A percentile compares a stretch with the other conserved stretches of the same genome.
Conservation (phyloP, 2,888 invertebrate species). For the Choristoneura rosaceana region DNA sequence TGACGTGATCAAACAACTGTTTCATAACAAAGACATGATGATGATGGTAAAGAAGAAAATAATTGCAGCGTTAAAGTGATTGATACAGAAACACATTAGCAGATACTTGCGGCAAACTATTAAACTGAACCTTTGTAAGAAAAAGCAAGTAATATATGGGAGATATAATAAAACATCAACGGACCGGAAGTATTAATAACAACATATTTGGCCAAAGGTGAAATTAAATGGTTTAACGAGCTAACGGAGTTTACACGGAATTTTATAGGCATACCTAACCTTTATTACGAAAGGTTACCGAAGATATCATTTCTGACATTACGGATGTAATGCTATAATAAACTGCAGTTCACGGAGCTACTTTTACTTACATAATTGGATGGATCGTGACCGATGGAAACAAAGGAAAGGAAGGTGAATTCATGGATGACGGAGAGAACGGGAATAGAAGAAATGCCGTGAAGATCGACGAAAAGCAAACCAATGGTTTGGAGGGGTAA, state of each 20-base stretch:
- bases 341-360: conserved; percentile 29
- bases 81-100: conserved; percentile 36
- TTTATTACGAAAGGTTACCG: conserved; percentile 62
- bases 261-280: conserved; percentile 53
- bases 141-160: conserved; percentile 46
- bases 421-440: conserved; percentile 39
- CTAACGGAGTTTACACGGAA: conserved; percentile 11
- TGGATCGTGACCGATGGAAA: conserved; percentile 52
- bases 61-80: conserved; percentile 31
- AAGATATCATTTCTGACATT: conserved; percentile 52
- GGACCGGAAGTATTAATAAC: conserved; percentile 27
- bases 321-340: conserved; percentile 42
- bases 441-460: conserved; percentile 25
- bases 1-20: neutral
- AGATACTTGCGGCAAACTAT: conserved; percentile 11
- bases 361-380: conserved; percentile 51
- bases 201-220: conserved; percentile 27
- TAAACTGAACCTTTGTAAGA: conserved; percentile 44
- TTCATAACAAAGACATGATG: conserved; percentile 18
- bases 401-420: conserved; percentile 52
- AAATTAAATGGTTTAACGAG: conserved; percentile 28
- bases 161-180: conserved; percentile 36
- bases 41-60: conserved; percentile 11
- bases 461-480: conserved; percentile 44
- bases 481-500: conserved; percentile 55